Conservation (phyloP, 1,140 invertebrate species). For the Proales similis region DNA sequence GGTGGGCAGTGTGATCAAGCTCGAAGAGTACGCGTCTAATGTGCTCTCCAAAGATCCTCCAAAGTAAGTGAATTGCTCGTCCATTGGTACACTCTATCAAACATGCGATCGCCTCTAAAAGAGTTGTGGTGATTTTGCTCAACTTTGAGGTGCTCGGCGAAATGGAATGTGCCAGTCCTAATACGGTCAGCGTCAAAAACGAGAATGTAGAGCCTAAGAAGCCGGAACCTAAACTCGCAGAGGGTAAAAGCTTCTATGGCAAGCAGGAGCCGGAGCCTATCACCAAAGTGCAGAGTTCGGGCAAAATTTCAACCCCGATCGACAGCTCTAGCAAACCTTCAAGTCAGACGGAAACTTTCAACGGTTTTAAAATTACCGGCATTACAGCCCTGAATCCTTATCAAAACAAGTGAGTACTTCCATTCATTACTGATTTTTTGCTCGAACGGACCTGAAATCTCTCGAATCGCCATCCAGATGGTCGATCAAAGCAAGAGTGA, state of each 20-base stretch:
- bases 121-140: constrained; percentile 34
- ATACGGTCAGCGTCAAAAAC: neutral
- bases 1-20: constrained; percentile 27
- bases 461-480: constrained; percentile 59
- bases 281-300: too few species aligned
- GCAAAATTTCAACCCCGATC: constrained; percentile 5
- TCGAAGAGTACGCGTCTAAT: constrained; percentile 33
- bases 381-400: constrained; percentile 35
- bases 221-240: neutral
- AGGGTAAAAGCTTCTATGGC: constrained; percentile 5
- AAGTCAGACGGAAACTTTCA: constrained; percentile 14
- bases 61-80: constrained; percentile 2
- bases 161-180: constrained; percentile 8
- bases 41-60: constrained; percentile 35
- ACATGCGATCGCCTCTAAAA: neutral
- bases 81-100: neutral
- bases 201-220: constrained; percentile 36
- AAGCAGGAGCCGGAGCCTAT: constrained; percentile 23
- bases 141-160: constrained; percentile 34
- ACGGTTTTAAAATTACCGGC: constrained; percentile 33
- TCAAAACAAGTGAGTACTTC: constrained; percentile 22
- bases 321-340: neutral
- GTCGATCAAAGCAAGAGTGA: constrained; percentile 83
- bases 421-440: constrained; percentile 1
- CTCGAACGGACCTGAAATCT: constrained; percentile 2